Percentiles rank a stretch among this genome's conserved stretches.
These are phyloP conservation scores for Epinephelus malabaricus DNA, from an alignment of 2,797 vertebrate species.

Conservation along the genomic window DNA sequence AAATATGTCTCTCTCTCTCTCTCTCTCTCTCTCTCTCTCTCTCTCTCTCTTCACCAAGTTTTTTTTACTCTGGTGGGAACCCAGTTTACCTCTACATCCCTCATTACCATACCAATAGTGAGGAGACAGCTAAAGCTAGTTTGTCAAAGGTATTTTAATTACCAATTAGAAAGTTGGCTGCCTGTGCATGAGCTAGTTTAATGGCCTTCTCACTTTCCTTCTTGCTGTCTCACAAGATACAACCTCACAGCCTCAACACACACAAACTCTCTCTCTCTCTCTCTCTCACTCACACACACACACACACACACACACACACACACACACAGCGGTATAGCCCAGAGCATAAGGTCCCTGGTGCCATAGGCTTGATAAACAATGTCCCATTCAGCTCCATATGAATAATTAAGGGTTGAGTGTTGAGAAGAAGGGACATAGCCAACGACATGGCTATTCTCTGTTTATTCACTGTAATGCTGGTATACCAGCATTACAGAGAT, in stretches of 20 bases:
- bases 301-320: constrained; percentile 3
- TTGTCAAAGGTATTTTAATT: constrained; percentile 82
- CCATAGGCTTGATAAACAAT: constrained; percentile 79
- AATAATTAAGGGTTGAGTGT: constrained; percentile 79
- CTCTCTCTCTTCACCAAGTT: too few relatives aligned
- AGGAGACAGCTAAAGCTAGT: constrained; percentile 73
- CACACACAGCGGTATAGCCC: constrained; percentile 54
- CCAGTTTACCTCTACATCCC: too few relatives aligned
- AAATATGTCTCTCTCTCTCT: too few relatives aligned
- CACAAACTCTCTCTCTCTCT: background rate
- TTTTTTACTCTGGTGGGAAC: too few relatives aligned
- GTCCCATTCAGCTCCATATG: constrained; percentile 79
- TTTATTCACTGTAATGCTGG: constrained; percentile 67
- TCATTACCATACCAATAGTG: constrained; percentile 60
- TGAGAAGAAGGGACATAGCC: constrained; percentile 64
- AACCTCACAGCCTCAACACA: background rate
- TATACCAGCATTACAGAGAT: constrained; percentile 53
- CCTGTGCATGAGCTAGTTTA: constrained; percentile 57
- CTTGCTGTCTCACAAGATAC: constrained; percentile 12
- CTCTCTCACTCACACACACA: too few relatives aligned
- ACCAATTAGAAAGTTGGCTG: constrained; percentile 81
- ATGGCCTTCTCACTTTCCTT: constrained; percentile 46
- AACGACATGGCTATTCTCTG: constrained; percentile 26
- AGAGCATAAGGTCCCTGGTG: constrained; percentile 65
- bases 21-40: too few relatives aligned